Evolutionary conservation across 2,888 invertebrate species (phyloP).

Genomic region (Entomobrya multifasciata): DNA sequence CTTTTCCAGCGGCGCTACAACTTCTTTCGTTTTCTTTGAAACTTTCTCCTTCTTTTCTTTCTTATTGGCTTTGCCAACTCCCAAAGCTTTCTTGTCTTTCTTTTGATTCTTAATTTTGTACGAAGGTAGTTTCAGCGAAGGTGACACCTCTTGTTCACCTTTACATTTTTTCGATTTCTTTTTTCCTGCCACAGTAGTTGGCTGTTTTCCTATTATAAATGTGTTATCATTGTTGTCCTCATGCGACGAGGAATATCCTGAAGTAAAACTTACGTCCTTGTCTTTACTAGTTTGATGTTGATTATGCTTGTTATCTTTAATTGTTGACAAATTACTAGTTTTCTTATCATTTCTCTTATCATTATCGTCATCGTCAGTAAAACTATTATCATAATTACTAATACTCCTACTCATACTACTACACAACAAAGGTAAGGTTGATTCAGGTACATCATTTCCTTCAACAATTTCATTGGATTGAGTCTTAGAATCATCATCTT

Average conservation of each 20-base stretch:
- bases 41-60: constrained; percentile 25
- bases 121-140: constrained; percentile 15
- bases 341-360: background rate
- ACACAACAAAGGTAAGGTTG: constrained; percentile 41
- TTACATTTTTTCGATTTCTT: background rate
- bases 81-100: constrained; percentile 4
- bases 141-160: background rate
- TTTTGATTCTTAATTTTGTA: background rate
- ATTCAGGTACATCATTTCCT: constrained; percentile 74
- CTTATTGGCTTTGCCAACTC: no score
- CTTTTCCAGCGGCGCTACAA: background rate
- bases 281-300: background rate
- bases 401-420: constrained; percentile 35
- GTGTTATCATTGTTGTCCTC: constrained; percentile 34
- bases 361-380: background rate
- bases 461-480: constrained; percentile 15
- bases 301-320: no score
- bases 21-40: constrained; percentile 3
- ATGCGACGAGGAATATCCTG: constrained; percentile 47
- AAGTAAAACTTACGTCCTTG: constrained; percentile 55
- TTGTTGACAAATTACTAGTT: no score
- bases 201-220: no score
- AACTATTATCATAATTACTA: constrained; percentile 25
- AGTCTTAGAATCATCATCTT: constrained; percentile 8
- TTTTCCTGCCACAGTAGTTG: background rate